A percentile compares a stretch with the other conserved stretches of the same genome.
Conservation (phyloP, 2,888 invertebrate genomes). For the Drosophila gaucha region DNA sequence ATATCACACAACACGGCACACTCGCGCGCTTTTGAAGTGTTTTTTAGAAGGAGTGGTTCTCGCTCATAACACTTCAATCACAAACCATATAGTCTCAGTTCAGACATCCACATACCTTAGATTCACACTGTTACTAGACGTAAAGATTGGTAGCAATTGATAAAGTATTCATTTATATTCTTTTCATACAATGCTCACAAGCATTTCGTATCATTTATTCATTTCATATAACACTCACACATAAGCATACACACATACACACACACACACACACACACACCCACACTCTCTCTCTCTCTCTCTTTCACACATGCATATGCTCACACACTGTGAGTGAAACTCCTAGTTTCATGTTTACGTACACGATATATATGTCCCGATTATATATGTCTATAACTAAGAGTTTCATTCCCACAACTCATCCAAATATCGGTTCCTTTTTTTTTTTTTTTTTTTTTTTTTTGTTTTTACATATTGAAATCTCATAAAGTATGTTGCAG, state of each 20-base stretch:
- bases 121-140: constrained; percentile 56
- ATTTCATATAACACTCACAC: constrained; percentile 10
- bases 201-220: constrained; percentile 17
- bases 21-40: constrained; percentile 68
- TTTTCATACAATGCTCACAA: background rate
- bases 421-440: constrained; percentile 8
- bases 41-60: constrained; percentile 22
- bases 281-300: too few relatives aligned
- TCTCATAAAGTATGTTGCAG: constrained; percentile 42
- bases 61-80: constrained; percentile 38
- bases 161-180: constrained; percentile 19
- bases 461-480: constrained; percentile 10
- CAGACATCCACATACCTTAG: constrained; percentile 48
- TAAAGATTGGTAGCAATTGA: constrained; percentile 24
- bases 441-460: constrained; percentile 18
- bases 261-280: background rate
- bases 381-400: constrained; percentile 16
- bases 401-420: constrained; percentile 24
- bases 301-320: too few relatives aligned
- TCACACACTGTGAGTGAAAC: constrained; percentile 6
- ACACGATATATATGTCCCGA: too few relatives aligned
- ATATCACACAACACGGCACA: constrained; percentile 76
- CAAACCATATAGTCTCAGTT: constrained; percentile 44
- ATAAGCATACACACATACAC: background rate
- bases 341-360: constrained; percentile 3